These are phyloP conservation scores for Chelonia mydas DNA, from an alignment of 2,797 vertebrate species.

Conservation along the genomic window DNA sequence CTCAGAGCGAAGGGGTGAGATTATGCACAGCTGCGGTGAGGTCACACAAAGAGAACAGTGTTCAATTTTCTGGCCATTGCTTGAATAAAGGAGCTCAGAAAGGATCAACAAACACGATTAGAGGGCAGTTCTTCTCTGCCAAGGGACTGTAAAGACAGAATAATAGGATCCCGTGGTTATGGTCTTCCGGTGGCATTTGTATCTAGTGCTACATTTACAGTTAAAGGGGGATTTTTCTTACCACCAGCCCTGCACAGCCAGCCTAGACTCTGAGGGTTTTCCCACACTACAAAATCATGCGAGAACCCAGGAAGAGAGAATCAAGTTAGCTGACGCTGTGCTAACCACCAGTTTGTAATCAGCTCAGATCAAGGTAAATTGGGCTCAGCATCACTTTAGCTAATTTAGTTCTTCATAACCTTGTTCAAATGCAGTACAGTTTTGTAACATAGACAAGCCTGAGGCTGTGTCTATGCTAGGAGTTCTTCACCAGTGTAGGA, in stretches of 20 bases:
- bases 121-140: neutral
- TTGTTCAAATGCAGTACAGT: neutral
- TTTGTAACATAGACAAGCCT: neutral
- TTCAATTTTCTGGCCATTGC: neutral
- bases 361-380: neutral
- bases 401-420: neutral
- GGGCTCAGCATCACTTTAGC: neutral
- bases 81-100: neutral
- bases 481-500: neutral
- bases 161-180: neutral
- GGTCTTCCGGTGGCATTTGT: neutral
- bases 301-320: neutral
- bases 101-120: neutral
- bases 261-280: neutral
- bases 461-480: neutral
- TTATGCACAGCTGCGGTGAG: neutral
- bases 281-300: neutral
- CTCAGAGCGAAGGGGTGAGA: neutral
- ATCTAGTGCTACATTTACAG: neutral
- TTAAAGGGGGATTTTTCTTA: neutral
- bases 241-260: neutral
- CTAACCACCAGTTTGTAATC: neutral
- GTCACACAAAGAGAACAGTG: rapidly evolving
- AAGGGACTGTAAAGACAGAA: neutral
- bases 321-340: neutral